These are phyloP conservation scores for Meliscaeva auricollis DNA, from an alignment of 2,888 invertebrate genomes.

Conservation along the genomic window DNA sequence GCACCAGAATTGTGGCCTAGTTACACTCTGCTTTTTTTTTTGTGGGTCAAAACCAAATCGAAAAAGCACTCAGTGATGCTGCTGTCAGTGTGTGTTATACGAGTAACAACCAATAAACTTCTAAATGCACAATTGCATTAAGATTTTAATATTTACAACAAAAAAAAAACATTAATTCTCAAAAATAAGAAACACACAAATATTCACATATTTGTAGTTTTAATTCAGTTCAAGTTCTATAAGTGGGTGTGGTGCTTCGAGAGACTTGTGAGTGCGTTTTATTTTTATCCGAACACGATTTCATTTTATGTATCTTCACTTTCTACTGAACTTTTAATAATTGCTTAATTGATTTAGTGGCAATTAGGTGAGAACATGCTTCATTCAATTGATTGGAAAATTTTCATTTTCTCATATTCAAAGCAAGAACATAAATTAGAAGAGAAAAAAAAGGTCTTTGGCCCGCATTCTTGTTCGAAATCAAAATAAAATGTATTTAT, in stretches of 20 bases:
- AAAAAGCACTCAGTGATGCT: conserved; percentile 6
- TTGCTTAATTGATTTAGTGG: conserved; percentile 65
- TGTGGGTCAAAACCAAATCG: conserved; percentile 65
- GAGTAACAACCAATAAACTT: neutral
- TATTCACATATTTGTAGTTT: neutral
- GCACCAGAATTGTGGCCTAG: conserved; percentile 60
- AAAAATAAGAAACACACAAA: neutral
- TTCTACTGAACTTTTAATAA: conserved; percentile 45
- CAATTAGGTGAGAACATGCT: conserved; percentile 39
- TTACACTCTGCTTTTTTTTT: conserved; percentile 15
- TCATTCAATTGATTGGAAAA: conserved; percentile 39
- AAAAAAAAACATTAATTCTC: neutral
- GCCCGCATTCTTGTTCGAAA: neutral
- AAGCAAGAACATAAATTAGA: conserved; percentile 21
- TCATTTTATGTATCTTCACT: conserved; percentile 8
- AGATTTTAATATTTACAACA: too few species aligned
- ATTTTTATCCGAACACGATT: neutral
- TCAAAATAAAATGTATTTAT: neutral
- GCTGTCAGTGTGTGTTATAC: neutral
- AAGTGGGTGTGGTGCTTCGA: neutral
- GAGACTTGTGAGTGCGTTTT: neutral
- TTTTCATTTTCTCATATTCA: neutral
- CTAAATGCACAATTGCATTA: neutral
- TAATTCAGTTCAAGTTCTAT: neutral
- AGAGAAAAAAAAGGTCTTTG: neutral